These are phyloP conservation scores for Myripristis jacobus DNA, from an alignment of 2,797 vertebrate genomes.

Conservation along the genomic window DNA sequence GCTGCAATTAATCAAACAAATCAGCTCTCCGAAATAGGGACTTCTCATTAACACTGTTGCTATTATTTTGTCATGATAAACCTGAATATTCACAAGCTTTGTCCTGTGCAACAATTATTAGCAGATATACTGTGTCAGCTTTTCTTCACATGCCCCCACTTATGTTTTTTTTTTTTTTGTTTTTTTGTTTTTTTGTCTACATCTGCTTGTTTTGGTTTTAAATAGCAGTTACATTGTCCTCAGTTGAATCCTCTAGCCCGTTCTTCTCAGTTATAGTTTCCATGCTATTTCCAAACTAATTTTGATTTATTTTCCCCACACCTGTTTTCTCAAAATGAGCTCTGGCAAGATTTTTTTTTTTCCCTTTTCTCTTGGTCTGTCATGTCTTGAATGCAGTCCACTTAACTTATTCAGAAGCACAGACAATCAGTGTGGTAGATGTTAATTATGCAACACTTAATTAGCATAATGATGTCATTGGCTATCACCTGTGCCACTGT, in stretches of 20 bases:
- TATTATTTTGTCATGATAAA: constrained; percentile 35
- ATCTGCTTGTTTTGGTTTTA: constrained; percentile 14
- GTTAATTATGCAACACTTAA: constrained; percentile 63
- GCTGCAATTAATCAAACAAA: constrained; percentile 40
- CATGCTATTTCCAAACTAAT: constrained; percentile 32
- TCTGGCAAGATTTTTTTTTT: constrained; percentile 9
- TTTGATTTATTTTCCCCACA: constrained; percentile 26
- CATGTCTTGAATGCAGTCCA: constrained; percentile 28
- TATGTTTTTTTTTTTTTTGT: constrained; percentile 25
- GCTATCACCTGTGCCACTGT: constrained; percentile 43
- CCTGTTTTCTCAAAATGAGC: constrained; percentile 40
- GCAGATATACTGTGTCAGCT: constrained; percentile 54
- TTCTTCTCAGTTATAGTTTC: constrained; percentile 33
- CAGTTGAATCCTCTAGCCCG: background rate
- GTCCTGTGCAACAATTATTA: constrained; percentile 43
- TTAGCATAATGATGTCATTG: constrained; percentile 68
- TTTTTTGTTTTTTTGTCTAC: no score
- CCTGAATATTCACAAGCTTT: constrained; percentile 36
- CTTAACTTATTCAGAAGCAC: constrained; percentile 41
- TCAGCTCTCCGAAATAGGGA: constrained; percentile 21
- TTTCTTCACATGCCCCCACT: constrained; percentile 42
- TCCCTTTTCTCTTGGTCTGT: constrained; percentile 37
- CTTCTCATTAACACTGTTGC: constrained; percentile 15
- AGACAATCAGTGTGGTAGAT: constrained; percentile 49
- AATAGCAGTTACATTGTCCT: background rate